phyloP scores from a whole-genome alignment of 2,797 vertebrate species.

The Alauda arvensis region DNA sequence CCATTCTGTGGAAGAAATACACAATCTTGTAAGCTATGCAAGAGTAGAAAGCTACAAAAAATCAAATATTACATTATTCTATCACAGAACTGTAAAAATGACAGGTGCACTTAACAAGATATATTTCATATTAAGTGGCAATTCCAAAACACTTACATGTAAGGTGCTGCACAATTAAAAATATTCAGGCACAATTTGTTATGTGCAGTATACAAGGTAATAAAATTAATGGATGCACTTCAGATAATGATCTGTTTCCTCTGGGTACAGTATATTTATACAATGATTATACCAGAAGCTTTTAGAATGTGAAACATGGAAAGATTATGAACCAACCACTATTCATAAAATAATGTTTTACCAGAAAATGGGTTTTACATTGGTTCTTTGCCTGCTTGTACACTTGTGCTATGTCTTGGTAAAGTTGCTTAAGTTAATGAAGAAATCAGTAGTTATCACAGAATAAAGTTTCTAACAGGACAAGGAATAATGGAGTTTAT shows the following conservation, averaged over 20 bases:
- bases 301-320: slow-evolving; percentile 64
- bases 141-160: slow-evolving; percentile 51
- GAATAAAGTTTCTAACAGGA: not conserved
- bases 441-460: not conserved
- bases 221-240: slow-evolving; percentile 74
- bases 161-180: slow-evolving; percentile 68
- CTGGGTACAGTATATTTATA: slow-evolving; percentile 64
- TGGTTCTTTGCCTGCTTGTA: slow-evolving; percentile 20
- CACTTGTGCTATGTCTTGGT: not conserved
- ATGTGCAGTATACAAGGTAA: slow-evolving; percentile 61
- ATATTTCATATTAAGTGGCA: slow-evolving; percentile 62
- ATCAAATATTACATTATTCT: slow-evolving; percentile 18
- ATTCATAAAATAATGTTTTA: slow-evolving; percentile 49
- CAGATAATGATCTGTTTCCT: slow-evolving; percentile 73
- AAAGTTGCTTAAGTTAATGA: not conserved
- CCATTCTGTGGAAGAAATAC: not conserved
- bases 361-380: slow-evolving; percentile 13
- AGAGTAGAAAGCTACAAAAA: slow-evolving; percentile 41
- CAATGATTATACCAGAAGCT: slow-evolving; percentile 57
- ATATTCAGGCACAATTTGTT: slow-evolving; percentile 64
- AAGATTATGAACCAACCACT: slow-evolving; percentile 52
- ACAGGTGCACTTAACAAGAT: slow-evolving; percentile 52
- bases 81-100: slow-evolving; percentile 12
- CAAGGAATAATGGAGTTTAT: not conserved
- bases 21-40: slow-evolving; percentile 14